Evolutionary conservation across 53 echinoderm and acorn worm genomes (phyloP).

Genomic region (Temnopleurus reevesii): DNA sequence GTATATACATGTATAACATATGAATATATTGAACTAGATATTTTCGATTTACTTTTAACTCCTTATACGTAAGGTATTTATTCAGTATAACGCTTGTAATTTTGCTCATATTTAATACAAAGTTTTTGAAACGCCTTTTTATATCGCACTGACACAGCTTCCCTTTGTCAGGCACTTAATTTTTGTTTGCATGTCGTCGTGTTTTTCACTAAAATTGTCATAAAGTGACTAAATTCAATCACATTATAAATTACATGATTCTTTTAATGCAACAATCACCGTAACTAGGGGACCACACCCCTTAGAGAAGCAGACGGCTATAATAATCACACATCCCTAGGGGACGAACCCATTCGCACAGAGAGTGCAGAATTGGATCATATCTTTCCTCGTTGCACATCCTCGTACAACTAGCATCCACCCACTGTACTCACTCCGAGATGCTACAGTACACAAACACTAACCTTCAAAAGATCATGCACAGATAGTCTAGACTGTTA

Average conservation of each 20-base stretch:
- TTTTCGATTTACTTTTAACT: no score
- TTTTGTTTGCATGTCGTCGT: no score
- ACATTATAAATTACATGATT: not conserved
- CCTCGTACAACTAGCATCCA: conserved; percentile 33
- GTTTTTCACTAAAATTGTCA: no score
- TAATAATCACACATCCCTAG: not conserved
- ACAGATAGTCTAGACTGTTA: conserved; percentile 55
- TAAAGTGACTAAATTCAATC: no score
- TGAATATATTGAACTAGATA: no score
- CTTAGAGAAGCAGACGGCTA: not conserved
- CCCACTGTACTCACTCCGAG: conserved; percentile 20
- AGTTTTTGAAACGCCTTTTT: no score
- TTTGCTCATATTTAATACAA: no score
- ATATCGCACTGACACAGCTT: no score
- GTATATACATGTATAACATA: no score
- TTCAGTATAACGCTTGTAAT: no score
- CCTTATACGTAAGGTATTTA: no score
- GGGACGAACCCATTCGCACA: not conserved
- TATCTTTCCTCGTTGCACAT: conserved; percentile 48
- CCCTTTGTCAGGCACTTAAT: no score
- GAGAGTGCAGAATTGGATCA: conserved; percentile 29
- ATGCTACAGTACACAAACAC: conserved; percentile 28
- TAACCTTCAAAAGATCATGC: conserved; percentile 37
- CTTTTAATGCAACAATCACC: not conserved
- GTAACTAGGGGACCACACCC: conserved; percentile 40